Evolutionary conservation across 2,797 vertebrate species (phyloP), one percentile per base, ranked within the genome.

Genomic region (Tangara arthus): DNA sequence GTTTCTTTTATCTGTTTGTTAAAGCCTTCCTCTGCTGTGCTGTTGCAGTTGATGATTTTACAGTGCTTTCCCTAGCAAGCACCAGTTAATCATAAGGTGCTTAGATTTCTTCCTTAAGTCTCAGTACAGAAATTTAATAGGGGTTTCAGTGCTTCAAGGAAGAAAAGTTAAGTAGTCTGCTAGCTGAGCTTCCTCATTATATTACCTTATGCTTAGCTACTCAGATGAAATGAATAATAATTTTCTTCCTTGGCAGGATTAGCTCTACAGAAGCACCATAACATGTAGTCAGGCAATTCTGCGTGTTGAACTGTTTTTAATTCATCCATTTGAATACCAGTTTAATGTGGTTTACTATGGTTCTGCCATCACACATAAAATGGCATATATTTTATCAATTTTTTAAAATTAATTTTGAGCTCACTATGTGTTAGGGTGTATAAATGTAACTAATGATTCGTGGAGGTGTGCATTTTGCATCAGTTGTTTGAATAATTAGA

Each of bases 401-500:
- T 76, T 76, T 84, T 60, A 9, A 52, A 55, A 70, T 80, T 69
- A 69, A 71, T 68, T 94, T 35, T 85, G 50, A 89, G 84, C 63
- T 94, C 22, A 4, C 37, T 69, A 0, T 65, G 24, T 82, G 55
- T 86, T 80, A 50, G 82, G 68, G 28, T 88, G 19, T 52, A 82
- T 57, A 46, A 49, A 28, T 35, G 37, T 92, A 95, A 46, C 66
- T 95, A 95, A 93, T 94, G 87, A 93, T 72, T 95, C 26, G 21
- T 91, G 26, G n/a, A 90, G 42, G 35, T 78, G 55, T 94, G 32
- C 69, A 37, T 91, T 73, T 92, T 89, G 59, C 63, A 61, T 91
- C 92, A 76, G 37, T 90, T 92, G 47, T 89, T 82, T 76, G 87
- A 94, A 39, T 95, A 95, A 96, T 97, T 95, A 96, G 81, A 79